Evolutionary conservation across 2,113 vertebrate genomes (phyloP).

Genomic region (Colistium nudipinnis): DNA sequence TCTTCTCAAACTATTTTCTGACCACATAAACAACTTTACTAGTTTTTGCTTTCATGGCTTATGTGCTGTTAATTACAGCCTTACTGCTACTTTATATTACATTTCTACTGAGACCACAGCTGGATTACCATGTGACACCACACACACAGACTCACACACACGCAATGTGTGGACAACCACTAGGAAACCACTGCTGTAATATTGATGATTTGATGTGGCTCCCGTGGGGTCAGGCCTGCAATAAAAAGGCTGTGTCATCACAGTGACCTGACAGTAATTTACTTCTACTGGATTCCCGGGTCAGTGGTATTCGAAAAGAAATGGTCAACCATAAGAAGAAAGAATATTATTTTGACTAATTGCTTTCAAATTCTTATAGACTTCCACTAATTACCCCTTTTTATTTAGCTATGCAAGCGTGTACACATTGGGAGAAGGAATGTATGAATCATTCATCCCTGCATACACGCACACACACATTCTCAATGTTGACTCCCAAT

Average conservation of each 20-base stretch:
- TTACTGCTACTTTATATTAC: no score
- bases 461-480: no score
- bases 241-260: conserved; percentile 14
- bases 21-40: conserved; percentile 40
- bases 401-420: no score
- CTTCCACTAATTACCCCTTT: no score
- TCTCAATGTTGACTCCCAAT: no score
- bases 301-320: conserved; percentile 19
- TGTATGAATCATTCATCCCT: no score
- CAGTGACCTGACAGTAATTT: conserved; percentile 16
- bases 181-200: conserved; percentile 36
- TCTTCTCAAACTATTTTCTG: conserved; percentile 22
- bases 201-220: conserved; percentile 50
- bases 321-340: background rate
- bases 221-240: conserved; percentile 28
- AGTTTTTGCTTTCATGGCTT: conserved; percentile 20
- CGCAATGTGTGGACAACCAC: background rate
- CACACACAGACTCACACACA: conserved; percentile 19
- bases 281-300: conserved; percentile 13
- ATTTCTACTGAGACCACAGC: conserved; percentile 26
- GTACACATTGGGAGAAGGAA: no score
- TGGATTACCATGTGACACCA: background rate
- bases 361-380: no score
- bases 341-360: background rate
- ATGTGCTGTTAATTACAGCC: conserved; percentile 38